Evolutionary conservation across 2,113 vertebrate species (phyloP).

Genomic region (Zosterops borbonicus): DNA sequence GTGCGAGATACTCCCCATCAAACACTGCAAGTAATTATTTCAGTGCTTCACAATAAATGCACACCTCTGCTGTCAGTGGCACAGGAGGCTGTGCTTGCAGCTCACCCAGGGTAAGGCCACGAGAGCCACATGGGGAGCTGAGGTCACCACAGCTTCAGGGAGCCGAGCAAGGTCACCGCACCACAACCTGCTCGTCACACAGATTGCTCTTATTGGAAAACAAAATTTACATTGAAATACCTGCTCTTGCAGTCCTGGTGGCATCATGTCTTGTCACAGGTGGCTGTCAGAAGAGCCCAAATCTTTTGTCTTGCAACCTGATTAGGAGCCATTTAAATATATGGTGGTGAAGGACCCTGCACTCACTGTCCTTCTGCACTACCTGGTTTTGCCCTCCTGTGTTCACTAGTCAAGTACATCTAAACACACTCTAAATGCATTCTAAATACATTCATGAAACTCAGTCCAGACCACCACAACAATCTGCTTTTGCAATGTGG

Average conservation of each 20-base stretch:
- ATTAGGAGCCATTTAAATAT: not conserved
- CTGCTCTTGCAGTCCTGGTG: not conserved
- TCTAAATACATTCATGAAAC: not conserved
- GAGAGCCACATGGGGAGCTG: accelerated
- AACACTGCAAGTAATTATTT: not conserved
- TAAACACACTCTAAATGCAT: not conserved
- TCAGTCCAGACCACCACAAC: not conserved
- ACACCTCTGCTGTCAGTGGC: not conserved
- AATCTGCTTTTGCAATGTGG: not conserved
- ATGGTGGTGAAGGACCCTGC: not conserved
- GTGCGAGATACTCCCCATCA: not conserved
- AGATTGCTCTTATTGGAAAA: not conserved
- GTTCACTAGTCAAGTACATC: not conserved
- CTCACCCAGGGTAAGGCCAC: not conserved
- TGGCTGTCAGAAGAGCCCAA: not conserved
- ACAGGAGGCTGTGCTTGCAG: not conserved
- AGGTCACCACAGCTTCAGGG: not conserved
- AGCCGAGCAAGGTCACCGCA: not conserved
- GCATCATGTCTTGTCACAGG: not conserved
- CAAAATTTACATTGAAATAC: not conserved
- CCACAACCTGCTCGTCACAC: not conserved
- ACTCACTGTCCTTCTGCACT: not conserved
- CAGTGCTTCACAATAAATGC: not conserved
- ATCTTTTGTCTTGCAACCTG: not conserved
- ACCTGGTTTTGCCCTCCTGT: accelerated